Evolutionary conservation across 2,113 vertebrate species (phyloP), one percentile per base, ranked within the genome.

Genomic region (Numenius arquata): DNA sequence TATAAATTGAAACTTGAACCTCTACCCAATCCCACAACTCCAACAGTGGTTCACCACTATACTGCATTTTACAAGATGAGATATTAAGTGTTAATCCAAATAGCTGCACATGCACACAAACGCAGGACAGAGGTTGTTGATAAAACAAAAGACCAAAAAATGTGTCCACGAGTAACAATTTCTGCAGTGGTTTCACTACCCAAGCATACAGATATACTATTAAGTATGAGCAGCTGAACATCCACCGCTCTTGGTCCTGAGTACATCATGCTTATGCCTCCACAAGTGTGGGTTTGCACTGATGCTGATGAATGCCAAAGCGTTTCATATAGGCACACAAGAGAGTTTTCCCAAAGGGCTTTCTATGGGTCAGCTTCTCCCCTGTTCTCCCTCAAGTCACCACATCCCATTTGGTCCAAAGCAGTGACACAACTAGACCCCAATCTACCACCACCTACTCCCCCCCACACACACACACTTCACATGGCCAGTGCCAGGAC

Each of bases 381-480:
- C 12, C 8, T 40, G 3, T 21, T 76, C n/a, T 32, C n/a, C 30
- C 3, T 15, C 12, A 58, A 40, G 26, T 14, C 62, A 56, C 23
- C 1, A 1, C 16, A 29, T 2, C 16, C 8, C 25, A 41, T 18
- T 3, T 45, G 20, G 20, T 32, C 50, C 41, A 47, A 63, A 88
- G 15, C 0, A 0, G 78, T 16, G 18, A 4, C 5, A 6, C 2
- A 77, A 18, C 1, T 16, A 10, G 36, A 65, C 59, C 34, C 40
- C 8, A 15, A 8, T 7, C 62, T 72, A 63, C 21, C 43, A 79
- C 16, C 19, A 68, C 30, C 21, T 22, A 80, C 20, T 9, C 3
- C 30, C 34, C 52, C 11, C n/a, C n/a, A n/a, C n/a, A n/a, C 21
- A 40, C 11, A 10, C 29, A 23, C 7, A 25, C 15, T 50, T 47